Evolutionary conservation across 2,113 vertebrate genomes (phyloP).

Genomic region (Thymallus thymallus): DNA sequence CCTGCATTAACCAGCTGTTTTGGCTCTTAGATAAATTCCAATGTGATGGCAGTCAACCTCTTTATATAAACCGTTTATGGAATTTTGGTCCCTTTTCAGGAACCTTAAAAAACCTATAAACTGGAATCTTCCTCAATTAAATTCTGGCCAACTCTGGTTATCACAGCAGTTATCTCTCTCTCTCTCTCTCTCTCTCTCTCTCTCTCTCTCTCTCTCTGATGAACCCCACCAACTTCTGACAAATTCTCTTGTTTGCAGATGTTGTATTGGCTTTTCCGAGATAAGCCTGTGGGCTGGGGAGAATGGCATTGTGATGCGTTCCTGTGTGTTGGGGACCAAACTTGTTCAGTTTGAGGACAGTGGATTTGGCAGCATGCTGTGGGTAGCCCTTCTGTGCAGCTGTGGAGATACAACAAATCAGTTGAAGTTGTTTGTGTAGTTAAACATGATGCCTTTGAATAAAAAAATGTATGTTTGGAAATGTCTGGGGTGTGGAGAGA

Average conservation of each 20-base stretch:
- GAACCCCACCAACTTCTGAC: too few relatives aligned
- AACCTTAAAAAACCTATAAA: too few relatives aligned
- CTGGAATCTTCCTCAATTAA: too few relatives aligned
- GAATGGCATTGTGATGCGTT: background rate
- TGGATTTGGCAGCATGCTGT: background rate
- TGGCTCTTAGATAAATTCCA: too few relatives aligned
- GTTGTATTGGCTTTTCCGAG: background rate
- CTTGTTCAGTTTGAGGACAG: background rate
- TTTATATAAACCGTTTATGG: constrained; percentile 20
- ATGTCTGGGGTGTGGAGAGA: background rate
- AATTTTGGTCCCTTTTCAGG: background rate
- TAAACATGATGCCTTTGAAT: too few relatives aligned
- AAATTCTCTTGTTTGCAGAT: constrained; percentile 3
- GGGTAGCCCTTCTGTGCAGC: background rate
- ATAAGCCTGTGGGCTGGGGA: background rate
- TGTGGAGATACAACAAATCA: too few relatives aligned
- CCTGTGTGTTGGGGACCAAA: background rate
- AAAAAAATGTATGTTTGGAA: background rate
- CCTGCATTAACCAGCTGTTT: too few relatives aligned
- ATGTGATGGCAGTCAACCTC: background rate
- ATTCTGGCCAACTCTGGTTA: background rate
- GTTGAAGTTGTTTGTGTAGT: too few relatives aligned
- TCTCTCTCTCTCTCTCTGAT: too few relatives aligned
- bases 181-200: background rate
- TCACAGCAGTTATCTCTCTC: background rate